Evolutionary conservation across 2,797 vertebrate species (phyloP).

Genomic region (Alfaro cultratus): DNA sequence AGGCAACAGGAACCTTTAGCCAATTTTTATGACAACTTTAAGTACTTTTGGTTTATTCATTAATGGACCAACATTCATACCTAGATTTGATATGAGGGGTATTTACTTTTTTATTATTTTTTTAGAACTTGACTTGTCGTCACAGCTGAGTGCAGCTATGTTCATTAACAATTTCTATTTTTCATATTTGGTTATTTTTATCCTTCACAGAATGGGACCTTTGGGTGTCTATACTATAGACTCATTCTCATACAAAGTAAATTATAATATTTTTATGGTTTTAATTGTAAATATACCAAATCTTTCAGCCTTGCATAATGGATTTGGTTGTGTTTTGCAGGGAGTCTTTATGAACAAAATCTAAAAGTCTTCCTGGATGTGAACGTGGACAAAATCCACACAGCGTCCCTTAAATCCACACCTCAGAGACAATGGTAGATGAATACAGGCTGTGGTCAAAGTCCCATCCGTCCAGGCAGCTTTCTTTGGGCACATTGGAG

Average conservation of each 20-base stretch:
- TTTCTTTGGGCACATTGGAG: slow-evolving; percentile 79
- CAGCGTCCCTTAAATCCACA: slow-evolving; percentile 30
- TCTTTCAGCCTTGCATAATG: background rate
- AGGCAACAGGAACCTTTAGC: background rate
- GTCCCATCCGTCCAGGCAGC: slow-evolving; percentile 85
- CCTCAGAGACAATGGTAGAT: slow-evolving; percentile 85
- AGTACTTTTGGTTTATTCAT: background rate
- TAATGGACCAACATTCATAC: too few relatives aligned
- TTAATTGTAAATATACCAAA: background rate
- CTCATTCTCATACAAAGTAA: background rate
- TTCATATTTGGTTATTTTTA: background rate
- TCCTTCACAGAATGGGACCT: background rate
- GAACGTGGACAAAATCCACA: background rate
- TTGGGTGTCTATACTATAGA: background rate
- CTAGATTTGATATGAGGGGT: background rate
- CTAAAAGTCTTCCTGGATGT: background rate
- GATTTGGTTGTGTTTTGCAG: background rate
- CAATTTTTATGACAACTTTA: background rate
- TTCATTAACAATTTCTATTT: background rate
- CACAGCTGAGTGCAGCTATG: background rate
- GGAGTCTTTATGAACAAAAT: background rate
- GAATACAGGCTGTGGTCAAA: slow-evolving; percentile 82
- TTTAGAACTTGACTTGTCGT: too few relatives aligned
- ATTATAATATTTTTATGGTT: background rate
- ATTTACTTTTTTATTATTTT: background rate